Base-by-base conservation (phyloP, 2,888 invertebrate genomes). In the Philereme transversata region DNA sequence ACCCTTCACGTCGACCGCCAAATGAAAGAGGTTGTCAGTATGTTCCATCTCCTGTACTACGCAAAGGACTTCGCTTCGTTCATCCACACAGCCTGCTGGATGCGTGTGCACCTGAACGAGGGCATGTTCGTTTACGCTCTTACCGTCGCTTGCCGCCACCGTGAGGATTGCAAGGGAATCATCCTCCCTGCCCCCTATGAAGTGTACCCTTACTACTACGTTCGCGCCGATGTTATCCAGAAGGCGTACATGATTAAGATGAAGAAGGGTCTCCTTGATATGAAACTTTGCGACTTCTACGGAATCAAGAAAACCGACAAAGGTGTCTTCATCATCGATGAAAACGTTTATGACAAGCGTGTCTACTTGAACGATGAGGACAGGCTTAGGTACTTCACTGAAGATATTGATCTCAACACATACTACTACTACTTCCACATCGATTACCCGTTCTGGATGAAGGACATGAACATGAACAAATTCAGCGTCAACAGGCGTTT, bases 151-250 rank as follows among this genome's bases (percentile, higher is more conserved):
- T 84, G 90, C 67, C 86, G 92, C 71, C 93, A 93, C 71, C 89
- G 93, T 52, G 83, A 87, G 7, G 93, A 93, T 76, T 90, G 88
- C 82, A 88, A 77, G 65, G 90, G 90, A 38, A 83, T 94, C 56
- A 83, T 92, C 36, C 78, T 94, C 38, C 94, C 94, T 47, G 93
- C 94, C 63, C 89, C 92, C 3, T 94, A 94, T 72, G 94, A 94
- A 81, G 90, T 94, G 70, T 90, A 94, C 67, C 96, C 96, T 0
- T 94, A 94, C 87, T 93, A 93, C 79, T 96, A 94, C 84, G 94
- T 95, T 67, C 94, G 94, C 73, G 89, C 93, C 33, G 94, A 95
- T 73, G 94, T 95, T n/a, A 92, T 96, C 71, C 90, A 93, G 64
- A 93, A 90, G 57, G 89, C 93, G 5, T 93, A 93, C 73, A 62